Conservation (phyloP, 1,140 invertebrate genomes). For the Drosophila bocqueti region DNA sequence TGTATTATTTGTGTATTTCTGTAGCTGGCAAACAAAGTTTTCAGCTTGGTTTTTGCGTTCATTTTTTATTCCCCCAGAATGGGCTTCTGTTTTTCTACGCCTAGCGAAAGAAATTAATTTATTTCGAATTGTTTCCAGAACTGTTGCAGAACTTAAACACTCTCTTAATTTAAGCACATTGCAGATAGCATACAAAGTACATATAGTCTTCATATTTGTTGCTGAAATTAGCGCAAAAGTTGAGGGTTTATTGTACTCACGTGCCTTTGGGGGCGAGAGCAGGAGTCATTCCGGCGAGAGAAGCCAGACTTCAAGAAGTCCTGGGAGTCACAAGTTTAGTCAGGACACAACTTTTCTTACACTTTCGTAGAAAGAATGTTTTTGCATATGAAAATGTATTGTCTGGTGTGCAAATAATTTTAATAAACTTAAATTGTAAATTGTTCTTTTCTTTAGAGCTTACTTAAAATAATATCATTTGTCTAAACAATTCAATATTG, state of each 20-base stretch:
- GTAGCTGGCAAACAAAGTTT: constrained; percentile 40
- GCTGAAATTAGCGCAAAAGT: constrained; percentile 71
- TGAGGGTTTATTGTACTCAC: constrained; percentile 48
- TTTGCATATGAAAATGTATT: constrained; percentile 10
- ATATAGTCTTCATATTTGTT: constrained; percentile 33
- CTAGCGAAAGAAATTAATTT: constrained; percentile 61
- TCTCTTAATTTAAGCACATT: constrained; percentile 61
- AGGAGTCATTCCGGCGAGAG: constrained; percentile 33
- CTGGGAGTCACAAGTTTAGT: constrained; percentile 18
- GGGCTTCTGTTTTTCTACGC: constrained; percentile 49
- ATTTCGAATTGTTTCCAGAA: constrained; percentile 57
- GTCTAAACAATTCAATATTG: not conserved
- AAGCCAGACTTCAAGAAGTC: constrained; percentile 14
- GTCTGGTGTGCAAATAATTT: constrained; percentile 10
- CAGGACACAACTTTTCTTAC: constrained; percentile 27
- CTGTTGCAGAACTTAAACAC: constrained; percentile 35
- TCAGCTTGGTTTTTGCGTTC: constrained; percentile 26
- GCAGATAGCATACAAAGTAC: constrained; percentile 18
- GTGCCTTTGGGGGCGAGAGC: constrained; percentile 30
- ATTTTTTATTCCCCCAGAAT: constrained; percentile 18
- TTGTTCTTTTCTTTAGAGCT: not conserved
- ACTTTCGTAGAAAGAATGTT: not conserved
- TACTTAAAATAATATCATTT: not conserved
- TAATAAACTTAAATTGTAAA: not conserved
- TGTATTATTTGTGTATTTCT: constrained; percentile 67